Base-by-base conservation (phyloP, 2,113 vertebrate genomes). In the Actinemys pallida region DNA sequence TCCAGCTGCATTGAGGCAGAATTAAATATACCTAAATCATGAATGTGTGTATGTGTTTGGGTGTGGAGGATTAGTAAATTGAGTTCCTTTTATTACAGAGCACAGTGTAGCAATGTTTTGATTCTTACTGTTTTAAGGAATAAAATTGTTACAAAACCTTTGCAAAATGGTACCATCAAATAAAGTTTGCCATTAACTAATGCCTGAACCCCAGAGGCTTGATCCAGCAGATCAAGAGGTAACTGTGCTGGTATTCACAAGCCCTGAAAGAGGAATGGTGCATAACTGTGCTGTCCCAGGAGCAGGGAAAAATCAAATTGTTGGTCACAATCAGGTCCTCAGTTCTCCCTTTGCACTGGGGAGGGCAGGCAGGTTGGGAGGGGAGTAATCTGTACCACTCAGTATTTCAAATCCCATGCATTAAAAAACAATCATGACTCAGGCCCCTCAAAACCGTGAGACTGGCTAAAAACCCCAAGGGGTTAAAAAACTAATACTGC, bases 151-250 rank as follows among this genome's bases (percentile, higher is more conserved):
- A 81, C 80, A 56, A 93, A 81, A 85, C 6, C 35, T 81, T 54
- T 91, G 47, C 52, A 65, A 91, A 93, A 96, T 53, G 92, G 42
- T 94, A 88, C 90, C 94, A 85, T 90, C 47, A 88, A 93, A 88
- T 25, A 92, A 42, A 92, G 50, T 96, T 92, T 95, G 82, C 97
- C 90, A 91, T 69, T 88, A 80, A 90, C 42, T 45, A 10, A 56
- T 93, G 94, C 84, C 72, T 76, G 72, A 45, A 45, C 39, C 95
- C 49, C 1, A 8, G 11, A 88, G 86, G 4, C 50, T 89, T 47
- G 22, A n/a, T 96, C 19, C 72, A 78, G 86, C 57, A 85, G 86
- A 92, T 85, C 81, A 93, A 92, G 94, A 96, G 19, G 25, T 25
- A 96, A 59, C 79, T 91, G 87, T 12, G 42, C 39, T 45, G 72